Base-by-base conservation (phyloP, 1,140 invertebrate species). In the Oreohelix idahoensis region DNA sequence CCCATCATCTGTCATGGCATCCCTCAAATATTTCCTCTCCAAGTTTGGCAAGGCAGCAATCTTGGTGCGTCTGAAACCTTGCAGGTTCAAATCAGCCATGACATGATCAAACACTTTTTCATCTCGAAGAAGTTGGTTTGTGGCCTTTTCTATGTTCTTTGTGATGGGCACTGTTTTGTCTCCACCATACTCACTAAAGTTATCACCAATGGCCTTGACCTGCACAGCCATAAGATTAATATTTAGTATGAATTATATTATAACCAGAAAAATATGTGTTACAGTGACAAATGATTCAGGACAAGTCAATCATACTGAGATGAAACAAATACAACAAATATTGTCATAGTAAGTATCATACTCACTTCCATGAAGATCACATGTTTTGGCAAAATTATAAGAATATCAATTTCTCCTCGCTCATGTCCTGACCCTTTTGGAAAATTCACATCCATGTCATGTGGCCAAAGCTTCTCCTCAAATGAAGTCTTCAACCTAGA, bases 331-430 rank as follows among this genome's bases (percentile, higher is more conserved):
- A 45, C 15, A 45, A 5, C 5, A 45, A 45, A 45, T 8, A 45
- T 15, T 45, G 42, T 15, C 15, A 45, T 15, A 45, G 26, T n/a
- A 58, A 11, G 51, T 58, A 58, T 26, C n/a, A 58, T 17, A 32
- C 63, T 35, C 36, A 79, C 77, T 42, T 79, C 77, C 35, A 79
- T 35, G 49, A 79, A 79, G 38, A 81, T 71, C 2, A 81, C 79
- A 49, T 51, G 42, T n/a, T 58, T 49, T 23, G 39, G 39, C 23
- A 36, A 11, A 26, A 49, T 11, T n/a, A 81, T 45, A 1, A 81
- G 66, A 26, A 81, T 70, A 36, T 81, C 79, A 32, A 58, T 58
- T 38, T 81, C 79, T 36, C 79, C 79, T 17, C 79, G 66, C 2
- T 81, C 39, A 15, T 58, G 29, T 4, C 69, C 79, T 26, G 39